These are phyloP conservation scores for Platygyra sinensis DNA, from an alignment of 64 coral and sea anemone species.

Conservation along the genomic window DNA sequence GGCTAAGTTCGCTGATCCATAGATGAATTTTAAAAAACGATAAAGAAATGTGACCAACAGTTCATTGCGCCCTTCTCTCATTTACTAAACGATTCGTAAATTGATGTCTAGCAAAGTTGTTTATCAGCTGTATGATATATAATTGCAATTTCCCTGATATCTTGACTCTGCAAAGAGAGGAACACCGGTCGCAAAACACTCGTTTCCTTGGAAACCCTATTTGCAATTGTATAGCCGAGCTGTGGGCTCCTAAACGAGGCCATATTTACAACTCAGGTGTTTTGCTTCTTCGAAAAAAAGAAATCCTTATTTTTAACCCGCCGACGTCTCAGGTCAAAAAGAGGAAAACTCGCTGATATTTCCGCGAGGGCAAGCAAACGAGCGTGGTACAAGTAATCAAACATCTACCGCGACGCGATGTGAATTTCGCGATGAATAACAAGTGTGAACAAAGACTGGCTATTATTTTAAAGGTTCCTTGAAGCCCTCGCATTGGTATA, in stretches of 20 bases:
- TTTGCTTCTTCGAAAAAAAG: not conserved
- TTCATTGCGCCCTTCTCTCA: not conserved
- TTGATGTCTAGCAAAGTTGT: conserved; percentile 3
- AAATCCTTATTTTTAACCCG: not conserved
- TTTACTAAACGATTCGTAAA: conserved; percentile 19
- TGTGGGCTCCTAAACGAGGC: conserved; percentile 22
- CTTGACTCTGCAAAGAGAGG: not conserved
- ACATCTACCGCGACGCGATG: not conserved
- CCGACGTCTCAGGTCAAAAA: not conserved
- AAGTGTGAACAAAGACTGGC: not conserved
- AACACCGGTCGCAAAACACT: not conserved
- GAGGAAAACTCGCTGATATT: not conserved
- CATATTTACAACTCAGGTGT: conserved; percentile 6
- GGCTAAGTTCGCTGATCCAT: not conserved
- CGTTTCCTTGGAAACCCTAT: conserved; percentile 14
- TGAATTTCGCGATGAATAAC: not conserved
- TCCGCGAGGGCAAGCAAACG: not conserved
- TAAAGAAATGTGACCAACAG: not conserved
- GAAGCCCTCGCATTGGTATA: conserved; percentile 9
- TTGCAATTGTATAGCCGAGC: not conserved
- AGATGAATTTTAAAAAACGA: conserved; percentile 6
- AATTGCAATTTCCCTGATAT: not conserved
- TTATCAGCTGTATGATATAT: not conserved
- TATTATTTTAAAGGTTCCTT: conserved; percentile 23
- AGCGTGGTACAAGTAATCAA: not conserved